A percentile compares a stretch with the other conserved stretches of the same genome.
Conservation (phyloP, 2,113 vertebrate species). For the Sebastes fasciatus region DNA sequence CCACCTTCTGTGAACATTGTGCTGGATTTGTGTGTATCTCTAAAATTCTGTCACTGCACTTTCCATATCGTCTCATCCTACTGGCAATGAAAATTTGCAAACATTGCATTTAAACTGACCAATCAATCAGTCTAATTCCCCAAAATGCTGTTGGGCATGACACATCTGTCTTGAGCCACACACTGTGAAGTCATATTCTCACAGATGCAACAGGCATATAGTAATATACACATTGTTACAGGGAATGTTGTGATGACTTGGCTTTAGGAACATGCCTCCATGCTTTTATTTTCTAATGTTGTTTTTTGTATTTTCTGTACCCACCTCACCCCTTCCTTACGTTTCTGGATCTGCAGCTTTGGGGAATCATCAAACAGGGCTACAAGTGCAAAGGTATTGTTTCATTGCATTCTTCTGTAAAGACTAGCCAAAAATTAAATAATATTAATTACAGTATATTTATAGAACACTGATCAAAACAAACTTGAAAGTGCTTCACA, state of each 20-base stretch:
- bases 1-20: conserved; percentile 98
- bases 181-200: neutral
- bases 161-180: neutral
- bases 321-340: conserved; percentile 61
- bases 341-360: conserved; percentile 89
- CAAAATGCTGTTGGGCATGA: neutral
- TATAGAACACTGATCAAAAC: too few species aligned
- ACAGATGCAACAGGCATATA: neutral
- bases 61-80: neutral
- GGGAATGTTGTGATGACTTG: neutral
- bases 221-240: neutral
- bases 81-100: neutral
- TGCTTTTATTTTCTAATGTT: conserved; percentile 49
- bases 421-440: neutral
- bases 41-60: neutral
- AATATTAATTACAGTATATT: too few species aligned
- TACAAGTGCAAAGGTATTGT: conserved; percentile 98
- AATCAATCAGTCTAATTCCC: neutral
- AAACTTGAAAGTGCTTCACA: too few species aligned
- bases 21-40: conserved; percentile 95
- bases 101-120: neutral
- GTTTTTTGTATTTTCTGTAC: conserved; percentile 4
- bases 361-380: conserved; percentile 99
- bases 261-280: neutral
- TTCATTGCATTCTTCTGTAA: neutral